phyloP scores from a whole-genome alignment of 2,797 vertebrate species.

The Lophius americanus region DNA sequence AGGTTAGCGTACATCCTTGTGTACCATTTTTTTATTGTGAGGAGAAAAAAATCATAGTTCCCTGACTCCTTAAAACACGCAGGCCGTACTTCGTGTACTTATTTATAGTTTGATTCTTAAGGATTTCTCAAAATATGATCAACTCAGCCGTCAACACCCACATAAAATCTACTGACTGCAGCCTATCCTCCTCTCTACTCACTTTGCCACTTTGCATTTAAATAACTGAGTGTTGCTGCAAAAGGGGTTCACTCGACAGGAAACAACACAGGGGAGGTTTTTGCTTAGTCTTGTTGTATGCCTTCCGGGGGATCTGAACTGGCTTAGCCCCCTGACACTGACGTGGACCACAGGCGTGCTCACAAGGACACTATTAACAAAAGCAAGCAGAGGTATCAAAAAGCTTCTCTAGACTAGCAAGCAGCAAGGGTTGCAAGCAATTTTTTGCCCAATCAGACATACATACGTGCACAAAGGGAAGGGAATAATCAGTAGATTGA shows the following conservation, averaged over 20 bases:
- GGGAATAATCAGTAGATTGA: conserved; percentile 31
- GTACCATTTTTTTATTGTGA: conserved; percentile 9
- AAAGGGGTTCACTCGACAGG: conserved; percentile 11
- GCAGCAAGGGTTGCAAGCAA: conserved; percentile 9
- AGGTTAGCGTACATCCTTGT: conserved; percentile 32
- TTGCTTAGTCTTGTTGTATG: conserved; percentile 48
- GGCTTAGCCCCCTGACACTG: conserved; percentile 35
- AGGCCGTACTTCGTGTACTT: conserved; percentile 45
- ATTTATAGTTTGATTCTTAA: conserved; percentile 51
- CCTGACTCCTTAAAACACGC: conserved; percentile 28
- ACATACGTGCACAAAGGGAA: neutral
- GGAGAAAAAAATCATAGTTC: conserved; percentile 28
- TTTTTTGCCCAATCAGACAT: conserved; percentile 28
- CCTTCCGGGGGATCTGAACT: conserved; percentile 40
- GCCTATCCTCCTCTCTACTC: conserved; percentile 39
- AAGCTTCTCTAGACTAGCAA: conserved; percentile 41
- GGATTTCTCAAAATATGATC: conserved; percentile 58
- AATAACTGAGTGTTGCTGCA: conserved; percentile 33
- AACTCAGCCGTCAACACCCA: conserved; percentile 60
- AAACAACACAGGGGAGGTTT: conserved; percentile 28
- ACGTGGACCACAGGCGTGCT: conserved; percentile 43
- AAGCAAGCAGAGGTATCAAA: conserved; percentile 44
- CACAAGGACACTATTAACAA: conserved; percentile 56
- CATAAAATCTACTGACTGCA: conserved; percentile 43
- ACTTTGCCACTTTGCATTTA: conserved; percentile 55